A percentile compares a stretch with the other conserved stretches of the same genome.
Evolutionary conservation across 2,113 vertebrate genomes (phyloP).

Genomic region (Melanotaenia duboulayi): DNA sequence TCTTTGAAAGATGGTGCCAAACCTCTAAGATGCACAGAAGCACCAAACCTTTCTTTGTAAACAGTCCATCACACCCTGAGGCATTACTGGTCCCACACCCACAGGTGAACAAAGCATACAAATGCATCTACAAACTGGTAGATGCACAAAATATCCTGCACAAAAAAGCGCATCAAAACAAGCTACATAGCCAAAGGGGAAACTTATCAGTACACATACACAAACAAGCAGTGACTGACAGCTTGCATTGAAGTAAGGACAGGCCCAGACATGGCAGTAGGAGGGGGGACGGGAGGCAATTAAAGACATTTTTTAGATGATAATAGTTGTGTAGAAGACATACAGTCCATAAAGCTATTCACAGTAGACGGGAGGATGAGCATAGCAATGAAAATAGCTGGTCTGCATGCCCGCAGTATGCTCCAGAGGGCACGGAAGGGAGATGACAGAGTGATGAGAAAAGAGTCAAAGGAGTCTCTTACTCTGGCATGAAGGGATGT

Average conservation of each 20-base stretch:
- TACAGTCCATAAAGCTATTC: conserved; percentile 56
- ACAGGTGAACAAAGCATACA: conserved; percentile 21
- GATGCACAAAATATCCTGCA: conserved; percentile 35
- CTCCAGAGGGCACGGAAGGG: conserved; percentile 21
- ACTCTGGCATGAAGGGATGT: conserved; percentile 95
- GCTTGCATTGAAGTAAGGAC: conserved; percentile 55
- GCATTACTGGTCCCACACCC: conserved; percentile 30
- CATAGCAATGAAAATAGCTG: conserved; percentile 26
- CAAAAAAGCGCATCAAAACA: conserved; percentile 61
- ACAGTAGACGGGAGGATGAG: conserved; percentile 53
- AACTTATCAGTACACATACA: conserved; percentile 23
- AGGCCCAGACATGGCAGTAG: conserved; percentile 64
- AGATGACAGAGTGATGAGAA: conserved; percentile 1
- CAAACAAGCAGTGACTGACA: conserved; percentile 63
- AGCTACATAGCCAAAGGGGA: conserved; percentile 58
- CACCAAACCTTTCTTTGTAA: conserved; percentile 17
- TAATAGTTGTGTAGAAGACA: conserved; percentile 66
- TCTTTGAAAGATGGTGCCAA: conserved; percentile 46
- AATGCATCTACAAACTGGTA: conserved; percentile 38
- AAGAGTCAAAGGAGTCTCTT: conserved; percentile 70
- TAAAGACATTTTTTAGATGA: conserved; percentile 73
- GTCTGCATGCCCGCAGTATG: neutral
- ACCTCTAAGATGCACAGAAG: conserved; percentile 29
- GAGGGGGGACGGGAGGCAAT: conserved; percentile 70
- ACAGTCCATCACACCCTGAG: conserved; percentile 14